These are phyloP conservation scores for Mirza zaza DNA, from an alignment of 2,113 vertebrate genomes.

Conservation along the genomic window DNA sequence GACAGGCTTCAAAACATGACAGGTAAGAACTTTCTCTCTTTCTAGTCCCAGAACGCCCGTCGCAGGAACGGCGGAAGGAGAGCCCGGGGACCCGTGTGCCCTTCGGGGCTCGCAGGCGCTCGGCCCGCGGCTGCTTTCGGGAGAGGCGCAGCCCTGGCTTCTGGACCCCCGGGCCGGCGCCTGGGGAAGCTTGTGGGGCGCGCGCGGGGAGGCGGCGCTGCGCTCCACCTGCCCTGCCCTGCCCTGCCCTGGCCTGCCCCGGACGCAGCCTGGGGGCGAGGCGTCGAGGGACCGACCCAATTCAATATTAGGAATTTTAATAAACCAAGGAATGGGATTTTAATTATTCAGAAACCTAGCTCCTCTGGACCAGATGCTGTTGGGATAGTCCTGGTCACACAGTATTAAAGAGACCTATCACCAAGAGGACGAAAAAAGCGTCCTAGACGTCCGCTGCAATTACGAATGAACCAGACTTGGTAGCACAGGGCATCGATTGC, in stretches of 20 bases:
- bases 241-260: slow-evolving; percentile 58
- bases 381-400: slow-evolving; percentile 85
- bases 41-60: slow-evolving; percentile 77
- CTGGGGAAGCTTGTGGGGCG: slow-evolving; percentile 67
- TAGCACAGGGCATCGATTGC: slow-evolving; percentile 76
- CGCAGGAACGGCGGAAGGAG: slow-evolving; percentile 67
- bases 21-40: slow-evolving; percentile 87
- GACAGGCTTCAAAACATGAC: slow-evolving; percentile 78
- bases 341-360: slow-evolving; percentile 81
- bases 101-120: slow-evolving; percentile 70
- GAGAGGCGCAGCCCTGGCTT: slow-evolving; percentile 76
- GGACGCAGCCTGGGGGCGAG: slow-evolving; percentile 76
- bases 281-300: slow-evolving; percentile 74
- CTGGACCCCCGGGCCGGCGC: slow-evolving; percentile 75
- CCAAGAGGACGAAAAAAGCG: slow-evolving; percentile 77
- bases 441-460: slow-evolving; percentile 70
- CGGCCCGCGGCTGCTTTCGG: slow-evolving; percentile 70
- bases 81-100: slow-evolving; percentile 72
- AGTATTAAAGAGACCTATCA: slow-evolving; percentile 80
- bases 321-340: slow-evolving; percentile 80
- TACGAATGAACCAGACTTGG: slow-evolving; percentile 69
- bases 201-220: slow-evolving; percentile 72
- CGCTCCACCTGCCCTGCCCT: slow-evolving; percentile 75
- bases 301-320: slow-evolving; percentile 76
- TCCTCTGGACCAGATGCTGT: slow-evolving; percentile 76